phyloP scores from a whole-genome alignment of 2,888 invertebrate species.

The Nemoura dubitans region DNA sequence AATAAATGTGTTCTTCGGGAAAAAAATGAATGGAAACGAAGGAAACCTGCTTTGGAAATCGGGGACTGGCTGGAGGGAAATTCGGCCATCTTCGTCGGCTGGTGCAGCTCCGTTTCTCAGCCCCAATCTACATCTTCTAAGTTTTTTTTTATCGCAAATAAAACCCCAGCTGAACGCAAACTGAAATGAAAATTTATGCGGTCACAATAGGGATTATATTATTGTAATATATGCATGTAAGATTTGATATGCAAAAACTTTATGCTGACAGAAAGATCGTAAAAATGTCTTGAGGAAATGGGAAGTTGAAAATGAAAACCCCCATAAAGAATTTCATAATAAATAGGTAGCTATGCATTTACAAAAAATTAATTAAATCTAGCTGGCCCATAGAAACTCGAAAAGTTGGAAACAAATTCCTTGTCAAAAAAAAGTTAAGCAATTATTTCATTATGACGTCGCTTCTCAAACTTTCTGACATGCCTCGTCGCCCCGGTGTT shows the following conservation, averaged over 20 bases:
- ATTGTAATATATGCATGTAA: constrained; percentile 7
- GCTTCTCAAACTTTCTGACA: not conserved
- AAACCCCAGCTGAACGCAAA: not conserved
- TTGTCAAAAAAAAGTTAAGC: not conserved
- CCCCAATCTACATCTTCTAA: not conserved
- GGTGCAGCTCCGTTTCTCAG: not conserved
- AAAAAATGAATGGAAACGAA: not conserved
- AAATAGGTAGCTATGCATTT: not conserved
- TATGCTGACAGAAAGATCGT: not conserved
- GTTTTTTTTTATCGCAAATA: not conserved
- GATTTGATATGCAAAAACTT: not conserved
- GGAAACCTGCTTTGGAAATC: too few relatives aligned
- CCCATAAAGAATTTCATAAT: not conserved
- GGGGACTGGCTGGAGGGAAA: too few relatives aligned
- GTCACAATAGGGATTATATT: not conserved
- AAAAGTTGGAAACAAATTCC: not conserved
- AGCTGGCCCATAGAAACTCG: not conserved
- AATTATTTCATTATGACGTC: not conserved
- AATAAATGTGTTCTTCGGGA: not conserved
- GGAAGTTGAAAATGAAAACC: not conserved
- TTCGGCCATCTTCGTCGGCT: not conserved
- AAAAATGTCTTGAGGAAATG: not conserved
- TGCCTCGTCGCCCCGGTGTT: not conserved
- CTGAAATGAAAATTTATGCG: not conserved
- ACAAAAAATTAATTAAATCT: not conserved